Evolutionary conservation across 2,113 vertebrate species (phyloP).

Genomic region (Heterochromis multidens): DNA sequence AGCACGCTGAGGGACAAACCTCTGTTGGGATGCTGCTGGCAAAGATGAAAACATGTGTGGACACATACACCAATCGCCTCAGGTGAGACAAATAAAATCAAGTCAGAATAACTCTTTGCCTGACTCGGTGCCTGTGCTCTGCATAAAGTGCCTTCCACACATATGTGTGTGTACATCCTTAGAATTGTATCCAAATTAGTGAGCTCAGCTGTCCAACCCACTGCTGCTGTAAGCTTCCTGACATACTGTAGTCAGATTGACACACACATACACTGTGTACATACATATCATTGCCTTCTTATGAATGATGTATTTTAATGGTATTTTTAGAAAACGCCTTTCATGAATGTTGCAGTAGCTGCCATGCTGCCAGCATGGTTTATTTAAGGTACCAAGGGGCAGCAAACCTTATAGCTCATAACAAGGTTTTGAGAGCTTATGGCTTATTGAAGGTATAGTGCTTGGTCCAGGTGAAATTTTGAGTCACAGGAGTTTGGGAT

Average conservation of each 20-base stretch:
- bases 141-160: background rate
- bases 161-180: background rate
- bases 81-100: constrained; percentile 66
- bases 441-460: background rate
- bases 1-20: constrained; percentile 87
- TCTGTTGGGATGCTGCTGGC: constrained; percentile 95
- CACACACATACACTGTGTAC: background rate
- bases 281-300: background rate
- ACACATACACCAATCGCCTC: constrained; percentile 96
- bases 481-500: background rate
- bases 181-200: too few relatives aligned
- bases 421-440: background rate
- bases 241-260: background rate
- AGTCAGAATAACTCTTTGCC: background rate
- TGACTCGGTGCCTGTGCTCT: background rate
- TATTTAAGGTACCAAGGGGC: background rate
- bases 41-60: constrained; percentile 99
- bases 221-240: background rate
- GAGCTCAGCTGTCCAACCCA: background rate
- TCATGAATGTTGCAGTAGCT: constrained; percentile 22
- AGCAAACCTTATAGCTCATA: background rate
- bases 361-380: background rate
- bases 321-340: constrained; percentile 11
- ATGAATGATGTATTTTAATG: background rate
- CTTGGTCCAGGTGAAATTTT: background rate